phyloP scores from a whole-genome alignment of 2,797 vertebrate genomes.

The Microtus obscurus region DNA sequence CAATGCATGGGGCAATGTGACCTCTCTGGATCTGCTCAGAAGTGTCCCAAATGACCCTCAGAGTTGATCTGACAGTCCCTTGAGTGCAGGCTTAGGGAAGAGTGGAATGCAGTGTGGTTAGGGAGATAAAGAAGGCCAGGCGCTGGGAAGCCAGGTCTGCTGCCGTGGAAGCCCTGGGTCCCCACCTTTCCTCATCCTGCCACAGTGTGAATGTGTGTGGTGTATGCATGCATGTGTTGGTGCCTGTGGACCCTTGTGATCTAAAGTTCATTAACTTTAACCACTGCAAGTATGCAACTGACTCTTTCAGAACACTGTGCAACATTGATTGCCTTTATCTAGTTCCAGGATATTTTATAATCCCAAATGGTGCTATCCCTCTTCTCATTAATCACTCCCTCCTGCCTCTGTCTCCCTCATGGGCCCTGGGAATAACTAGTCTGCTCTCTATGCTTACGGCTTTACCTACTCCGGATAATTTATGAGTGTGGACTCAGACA shows the following conservation, averaged over 20 bases:
- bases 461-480: not conserved
- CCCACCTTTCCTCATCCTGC: accelerated
- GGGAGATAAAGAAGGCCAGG: not conserved
- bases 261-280: constrained; percentile 1
- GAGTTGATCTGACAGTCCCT: not conserved
- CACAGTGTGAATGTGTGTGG: not conserved
- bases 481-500: not conserved
- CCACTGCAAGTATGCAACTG: not conserved
- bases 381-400: not conserved
- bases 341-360: not conserved
- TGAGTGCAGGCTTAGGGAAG: not conserved
- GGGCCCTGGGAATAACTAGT: not conserved
- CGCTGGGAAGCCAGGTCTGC: not conserved
- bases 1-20: not conserved
- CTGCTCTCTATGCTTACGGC: not conserved
- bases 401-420: not conserved
- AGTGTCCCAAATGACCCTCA: not conserved
- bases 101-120: not conserved
- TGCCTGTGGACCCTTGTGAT: not conserved
- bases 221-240: accelerated
- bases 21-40: not conserved
- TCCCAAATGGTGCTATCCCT: not conserved
- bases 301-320: not conserved
- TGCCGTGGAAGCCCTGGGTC: not conserved
- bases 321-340: not conserved